phyloP scores from a whole-genome alignment of 1,140 invertebrate species.

The Spodoptera frugiperda region DNA sequence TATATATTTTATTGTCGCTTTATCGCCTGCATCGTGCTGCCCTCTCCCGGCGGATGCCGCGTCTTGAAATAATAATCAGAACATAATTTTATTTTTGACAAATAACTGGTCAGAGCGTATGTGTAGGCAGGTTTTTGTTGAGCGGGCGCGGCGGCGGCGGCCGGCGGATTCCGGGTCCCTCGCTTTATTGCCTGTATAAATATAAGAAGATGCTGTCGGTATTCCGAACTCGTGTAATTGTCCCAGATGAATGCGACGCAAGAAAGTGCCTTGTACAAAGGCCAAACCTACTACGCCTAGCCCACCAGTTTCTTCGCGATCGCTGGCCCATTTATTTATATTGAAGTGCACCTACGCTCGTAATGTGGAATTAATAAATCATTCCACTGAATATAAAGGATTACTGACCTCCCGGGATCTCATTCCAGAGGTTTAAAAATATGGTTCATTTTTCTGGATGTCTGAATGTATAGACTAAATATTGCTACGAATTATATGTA shows the following conservation, averaged over 20 bases:
- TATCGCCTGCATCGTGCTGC: slow-evolving; percentile 75
- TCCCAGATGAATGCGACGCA: slow-evolving; percentile 45
- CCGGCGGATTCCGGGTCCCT: slow-evolving; percentile 51
- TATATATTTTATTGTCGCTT: slow-evolving; percentile 83
- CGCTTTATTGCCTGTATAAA: slow-evolving; percentile 61
- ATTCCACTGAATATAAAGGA: slow-evolving; percentile 17
- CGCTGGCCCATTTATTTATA: slow-evolving; percentile 22
- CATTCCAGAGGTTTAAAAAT: background rate
- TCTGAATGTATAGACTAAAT: background rate
- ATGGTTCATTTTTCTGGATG: background rate
- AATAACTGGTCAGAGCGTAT: slow-evolving; percentile 74
- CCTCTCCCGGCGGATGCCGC: slow-evolving; percentile 66
- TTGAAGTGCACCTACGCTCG: slow-evolving; percentile 10
- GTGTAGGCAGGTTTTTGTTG: slow-evolving; percentile 67
- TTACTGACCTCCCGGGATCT: slow-evolving; percentile 18
- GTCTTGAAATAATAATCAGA: slow-evolving; percentile 80
- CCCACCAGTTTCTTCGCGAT: slow-evolving; percentile 29
- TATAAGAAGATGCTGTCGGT: slow-evolving; percentile 56
- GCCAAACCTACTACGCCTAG: slow-evolving; percentile 3
- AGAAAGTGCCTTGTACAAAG: slow-evolving; percentile 47
- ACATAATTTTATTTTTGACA: slow-evolving; percentile 84
- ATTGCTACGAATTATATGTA: background rate
- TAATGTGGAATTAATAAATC: slow-evolving; percentile 33
- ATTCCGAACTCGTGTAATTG: slow-evolving; percentile 62
- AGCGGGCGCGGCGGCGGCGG: slow-evolving; percentile 50